Evolutionary conservation across 2,797 vertebrate genomes (phyloP).

Genomic region (Euphonia xanthogaster): DNA sequence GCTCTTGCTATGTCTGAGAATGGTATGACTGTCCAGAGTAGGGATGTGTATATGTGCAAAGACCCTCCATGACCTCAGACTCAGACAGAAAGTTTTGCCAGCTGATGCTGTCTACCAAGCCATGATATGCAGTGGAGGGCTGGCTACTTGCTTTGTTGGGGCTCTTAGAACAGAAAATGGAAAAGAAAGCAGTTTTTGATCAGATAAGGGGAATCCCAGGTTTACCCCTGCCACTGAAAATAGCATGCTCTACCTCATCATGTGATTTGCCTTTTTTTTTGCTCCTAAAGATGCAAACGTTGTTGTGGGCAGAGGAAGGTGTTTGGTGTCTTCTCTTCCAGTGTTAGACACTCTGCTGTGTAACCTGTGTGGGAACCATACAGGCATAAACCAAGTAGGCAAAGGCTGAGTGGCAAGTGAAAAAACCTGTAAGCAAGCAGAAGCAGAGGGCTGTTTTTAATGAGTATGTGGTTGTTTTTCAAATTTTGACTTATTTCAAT

Average conservation of each 20-base stretch:
- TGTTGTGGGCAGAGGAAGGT: not conserved
- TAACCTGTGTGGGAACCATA: not conserved
- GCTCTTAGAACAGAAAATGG: not conserved
- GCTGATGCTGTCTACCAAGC: not conserved
- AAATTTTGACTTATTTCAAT: not conserved
- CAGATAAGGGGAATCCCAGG: not conserved
- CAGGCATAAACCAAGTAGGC: not conserved
- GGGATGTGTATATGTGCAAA: not conserved
- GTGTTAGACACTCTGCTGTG: not conserved
- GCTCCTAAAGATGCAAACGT: not conserved
- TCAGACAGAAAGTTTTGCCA: not conserved
- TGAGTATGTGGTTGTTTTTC: not conserved
- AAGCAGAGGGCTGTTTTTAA: not conserved
- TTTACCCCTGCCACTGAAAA: not conserved
- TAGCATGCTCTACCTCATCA: accelerated
- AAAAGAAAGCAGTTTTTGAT: not conserved
- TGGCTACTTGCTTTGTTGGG: not conserved
- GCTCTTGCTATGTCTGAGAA: not conserved
- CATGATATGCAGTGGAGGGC: not conserved
- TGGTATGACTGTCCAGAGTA: not conserved
- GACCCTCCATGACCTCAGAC: not conserved
- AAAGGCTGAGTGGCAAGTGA: not conserved
- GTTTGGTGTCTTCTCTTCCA: not conserved
- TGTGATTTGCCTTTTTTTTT: not conserved
- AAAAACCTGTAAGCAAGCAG: not conserved